These are phyloP conservation scores for Drosophila dunni DNA, from an alignment of 1,140 invertebrate species.

Conservation along the genomic window DNA sequence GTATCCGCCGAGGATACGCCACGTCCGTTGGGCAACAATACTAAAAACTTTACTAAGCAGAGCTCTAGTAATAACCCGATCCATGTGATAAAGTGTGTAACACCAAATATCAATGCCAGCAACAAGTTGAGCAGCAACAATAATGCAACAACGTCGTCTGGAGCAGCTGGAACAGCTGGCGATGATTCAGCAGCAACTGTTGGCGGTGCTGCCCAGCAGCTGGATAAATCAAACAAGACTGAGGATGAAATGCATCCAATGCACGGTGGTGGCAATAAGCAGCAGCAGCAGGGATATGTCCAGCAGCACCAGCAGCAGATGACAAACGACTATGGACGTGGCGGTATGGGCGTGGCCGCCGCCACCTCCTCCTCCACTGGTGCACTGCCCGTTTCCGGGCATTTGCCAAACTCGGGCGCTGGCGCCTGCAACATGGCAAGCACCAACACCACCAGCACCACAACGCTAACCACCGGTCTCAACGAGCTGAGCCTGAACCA, in stretches of 20 bases:
- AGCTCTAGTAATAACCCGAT: slow-evolving; percentile 82
- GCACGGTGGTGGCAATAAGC: slow-evolving; percentile 52
- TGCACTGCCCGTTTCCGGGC: slow-evolving; percentile 37
- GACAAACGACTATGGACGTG: slow-evolving; percentile 82
- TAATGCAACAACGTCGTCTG: slow-evolving; percentile 31
- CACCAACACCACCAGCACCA: slow-evolving; percentile 12
- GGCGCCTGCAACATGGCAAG: slow-evolving; percentile 69
- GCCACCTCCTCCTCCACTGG: slow-evolving; percentile 51
- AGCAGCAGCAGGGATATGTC: slow-evolving; percentile 52
- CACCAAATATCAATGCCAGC: slow-evolving; percentile 82
- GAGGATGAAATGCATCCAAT: slow-evolving; percentile 77
- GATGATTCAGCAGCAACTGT: slow-evolving; percentile 32
- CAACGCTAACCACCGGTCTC: slow-evolving; percentile 59
- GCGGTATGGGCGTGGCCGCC: slow-evolving; percentile 77
- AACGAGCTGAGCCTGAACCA: slow-evolving; percentile 72
- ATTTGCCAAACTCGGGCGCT: slow-evolving; percentile 57
- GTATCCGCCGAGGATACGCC: slow-evolving; percentile 32
- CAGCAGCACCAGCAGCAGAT: slow-evolving; percentile 80
- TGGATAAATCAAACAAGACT: slow-evolving; percentile 83
- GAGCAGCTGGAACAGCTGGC: slow-evolving; percentile 30
- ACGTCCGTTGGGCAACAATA: slow-evolving; percentile 63
- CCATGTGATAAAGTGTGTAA: slow-evolving; percentile 84
- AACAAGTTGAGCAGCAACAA: slow-evolving; percentile 71
- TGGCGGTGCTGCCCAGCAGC: slow-evolving; percentile 52
- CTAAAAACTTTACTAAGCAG: slow-evolving; percentile 77